Conservation (phyloP, 2,113 vertebrate genomes). For the Podarcis muralis region DNA sequence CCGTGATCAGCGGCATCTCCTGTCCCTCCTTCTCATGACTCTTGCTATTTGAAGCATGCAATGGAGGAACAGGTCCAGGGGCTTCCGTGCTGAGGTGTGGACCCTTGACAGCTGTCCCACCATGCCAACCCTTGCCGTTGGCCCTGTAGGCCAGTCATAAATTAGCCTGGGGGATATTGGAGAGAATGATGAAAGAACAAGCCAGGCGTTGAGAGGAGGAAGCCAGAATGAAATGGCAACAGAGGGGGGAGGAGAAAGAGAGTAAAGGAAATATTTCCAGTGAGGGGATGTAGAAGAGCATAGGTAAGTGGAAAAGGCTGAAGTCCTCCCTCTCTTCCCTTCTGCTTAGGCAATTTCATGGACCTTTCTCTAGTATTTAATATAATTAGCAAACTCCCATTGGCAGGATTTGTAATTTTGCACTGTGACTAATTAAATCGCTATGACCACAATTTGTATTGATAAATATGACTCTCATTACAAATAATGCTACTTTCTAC, state of each 20-base stretch:
- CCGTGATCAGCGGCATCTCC: too few species aligned
- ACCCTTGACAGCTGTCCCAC: too few species aligned
- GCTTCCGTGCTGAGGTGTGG: too few species aligned
- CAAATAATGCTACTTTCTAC: slow-evolving; percentile 25
- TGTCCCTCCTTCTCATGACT: too few species aligned
- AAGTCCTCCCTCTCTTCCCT: not conserved
- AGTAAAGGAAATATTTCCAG: not conserved
- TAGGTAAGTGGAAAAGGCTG: not conserved
- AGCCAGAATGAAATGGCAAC: not conserved
- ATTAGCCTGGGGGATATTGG: not conserved
- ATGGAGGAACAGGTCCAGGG: too few species aligned
- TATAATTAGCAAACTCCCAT: slow-evolving; percentile 29
- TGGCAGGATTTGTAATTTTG: slow-evolving; percentile 17
- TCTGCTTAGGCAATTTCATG: not conserved
- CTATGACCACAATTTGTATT: slow-evolving; percentile 25
- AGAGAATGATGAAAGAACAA: not conserved
- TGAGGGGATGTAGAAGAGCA: not conserved
- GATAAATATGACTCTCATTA: slow-evolving; percentile 44
- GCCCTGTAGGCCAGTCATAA: too few species aligned
- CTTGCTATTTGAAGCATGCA: too few species aligned
- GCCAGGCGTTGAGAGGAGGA: too few species aligned
- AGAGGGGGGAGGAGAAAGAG: not conserved
- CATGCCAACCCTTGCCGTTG: too few species aligned
- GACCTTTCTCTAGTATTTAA: not conserved
- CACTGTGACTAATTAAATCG: slow-evolving; percentile 53